These are phyloP conservation scores for Hippasteria phrygiana DNA, from an alignment of 53 echinoderm and acorn worm species.

Conservation along the genomic window DNA sequence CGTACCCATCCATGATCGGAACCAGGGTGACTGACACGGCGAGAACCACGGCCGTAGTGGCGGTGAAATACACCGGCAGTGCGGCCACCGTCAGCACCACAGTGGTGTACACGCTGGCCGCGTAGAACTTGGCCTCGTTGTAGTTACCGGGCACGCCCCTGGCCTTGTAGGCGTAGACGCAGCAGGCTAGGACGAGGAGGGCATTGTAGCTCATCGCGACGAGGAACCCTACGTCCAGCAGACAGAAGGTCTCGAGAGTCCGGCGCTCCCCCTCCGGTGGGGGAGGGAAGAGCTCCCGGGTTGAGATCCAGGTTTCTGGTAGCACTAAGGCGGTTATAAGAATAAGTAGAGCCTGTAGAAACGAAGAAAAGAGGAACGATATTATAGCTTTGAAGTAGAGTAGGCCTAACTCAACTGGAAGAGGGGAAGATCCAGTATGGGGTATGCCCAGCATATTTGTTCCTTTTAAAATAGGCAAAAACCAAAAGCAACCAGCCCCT, in stretches of 20 bases:
- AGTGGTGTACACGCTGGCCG: constrained; percentile 59
- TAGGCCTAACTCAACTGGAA: background rate
- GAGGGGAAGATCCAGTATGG: background rate
- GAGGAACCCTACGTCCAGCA: constrained; percentile 6
- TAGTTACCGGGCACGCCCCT: constrained; percentile 58
- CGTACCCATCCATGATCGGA: constrained; percentile 37
- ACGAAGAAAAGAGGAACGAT: background rate
- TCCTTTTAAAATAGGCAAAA: no score
- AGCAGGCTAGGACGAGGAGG: background rate
- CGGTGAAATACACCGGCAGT: constrained; percentile 35
- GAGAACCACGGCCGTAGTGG: background rate
- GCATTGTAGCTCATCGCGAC: constrained; percentile 28
- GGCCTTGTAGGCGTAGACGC: constrained; percentile 29
- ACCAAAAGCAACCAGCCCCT: no score
- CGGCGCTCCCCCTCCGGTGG: background rate
- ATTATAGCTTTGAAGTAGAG: background rate
- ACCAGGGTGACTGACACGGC: constrained; percentile 14
- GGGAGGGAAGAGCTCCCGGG: constrained; percentile 15
- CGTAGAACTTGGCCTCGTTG: constrained; percentile 62
- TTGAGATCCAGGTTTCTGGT: constrained; percentile 28
- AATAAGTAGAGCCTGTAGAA: constrained; percentile 13
- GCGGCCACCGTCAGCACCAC: constrained; percentile 21
- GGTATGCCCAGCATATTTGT: no score
- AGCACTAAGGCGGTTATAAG: background rate
- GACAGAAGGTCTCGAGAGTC: constrained; percentile 40